These are phyloP conservation scores for Platyrinchus mystaceus DNA, from an alignment of 2,797 vertebrate species.

Conservation along the genomic window DNA sequence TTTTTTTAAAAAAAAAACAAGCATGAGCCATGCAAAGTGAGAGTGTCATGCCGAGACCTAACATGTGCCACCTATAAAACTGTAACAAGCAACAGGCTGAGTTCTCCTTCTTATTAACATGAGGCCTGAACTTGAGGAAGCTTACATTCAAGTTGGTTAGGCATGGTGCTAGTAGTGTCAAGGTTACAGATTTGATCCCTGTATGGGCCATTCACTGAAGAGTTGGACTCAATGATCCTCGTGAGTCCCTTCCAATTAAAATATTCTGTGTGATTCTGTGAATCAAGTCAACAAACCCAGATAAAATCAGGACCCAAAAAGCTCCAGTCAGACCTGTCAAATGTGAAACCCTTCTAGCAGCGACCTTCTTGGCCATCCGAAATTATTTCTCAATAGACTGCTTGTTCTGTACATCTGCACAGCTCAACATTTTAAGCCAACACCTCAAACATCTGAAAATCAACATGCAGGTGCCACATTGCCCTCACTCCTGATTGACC, in stretches of 20 bases:
- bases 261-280: neutral
- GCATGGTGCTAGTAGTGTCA: neutral
- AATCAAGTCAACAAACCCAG: neutral
- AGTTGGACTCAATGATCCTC: neutral
- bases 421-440: neutral
- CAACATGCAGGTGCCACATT: too few relatives aligned
- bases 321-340: neutral
- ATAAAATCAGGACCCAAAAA: neutral
- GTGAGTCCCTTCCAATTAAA: neutral
- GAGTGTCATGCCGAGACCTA: neutral
- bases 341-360: neutral
- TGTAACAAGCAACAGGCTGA: neutral
- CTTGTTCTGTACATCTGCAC: neutral
- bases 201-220: neutral
- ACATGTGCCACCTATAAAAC: neutral
- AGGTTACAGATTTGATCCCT: neutral
- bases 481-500: rapidly evolving
- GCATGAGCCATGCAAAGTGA: neutral
- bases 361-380: neutral
- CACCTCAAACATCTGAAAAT: neutral
- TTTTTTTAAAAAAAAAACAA: neutral
- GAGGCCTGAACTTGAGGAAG: neutral
- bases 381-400: neutral
- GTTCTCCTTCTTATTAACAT: neutral
- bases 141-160: neutral